phyloP scores from a whole-genome alignment of 2,797 vertebrate species.

The Peromyscus eremicus region DNA sequence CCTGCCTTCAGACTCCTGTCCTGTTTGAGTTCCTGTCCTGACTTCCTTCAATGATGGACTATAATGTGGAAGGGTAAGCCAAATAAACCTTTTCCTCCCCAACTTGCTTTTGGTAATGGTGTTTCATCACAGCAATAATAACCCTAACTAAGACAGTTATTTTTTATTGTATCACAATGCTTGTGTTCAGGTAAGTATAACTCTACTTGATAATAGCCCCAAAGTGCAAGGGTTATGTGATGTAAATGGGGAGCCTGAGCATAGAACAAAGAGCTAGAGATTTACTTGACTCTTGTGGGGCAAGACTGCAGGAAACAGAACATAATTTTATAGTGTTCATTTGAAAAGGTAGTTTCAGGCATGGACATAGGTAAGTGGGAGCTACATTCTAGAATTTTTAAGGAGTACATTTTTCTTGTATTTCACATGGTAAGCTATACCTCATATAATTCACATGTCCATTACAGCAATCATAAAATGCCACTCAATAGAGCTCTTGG shows the following conservation, averaged over 20 bases:
- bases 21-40: background rate
- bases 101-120: background rate
- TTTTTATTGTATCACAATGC: background rate
- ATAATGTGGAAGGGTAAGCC: background rate
- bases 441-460: slow-evolving; percentile 23
- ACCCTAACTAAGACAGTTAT: background rate
- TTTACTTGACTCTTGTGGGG: too few relatives aligned
- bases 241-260: too few relatives aligned
- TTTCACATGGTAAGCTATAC: background rate
- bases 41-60: background rate
- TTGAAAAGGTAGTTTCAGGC: background rate
- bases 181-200: background rate
- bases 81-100: background rate
- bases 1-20: background rate
- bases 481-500: background rate
- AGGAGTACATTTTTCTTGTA: background rate
- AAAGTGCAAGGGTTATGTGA: background rate
- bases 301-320: background rate
- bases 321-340: background rate
- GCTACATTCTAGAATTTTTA: background rate
- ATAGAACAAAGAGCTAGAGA: background rate
- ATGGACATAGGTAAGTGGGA: background rate
- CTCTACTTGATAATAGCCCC: background rate
- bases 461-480: slow-evolving; percentile 22
- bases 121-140: too few relatives aligned